Conservation (phyloP, 2,113 vertebrate species). For the Rhegmatorhina hoffmannsi region DNA sequence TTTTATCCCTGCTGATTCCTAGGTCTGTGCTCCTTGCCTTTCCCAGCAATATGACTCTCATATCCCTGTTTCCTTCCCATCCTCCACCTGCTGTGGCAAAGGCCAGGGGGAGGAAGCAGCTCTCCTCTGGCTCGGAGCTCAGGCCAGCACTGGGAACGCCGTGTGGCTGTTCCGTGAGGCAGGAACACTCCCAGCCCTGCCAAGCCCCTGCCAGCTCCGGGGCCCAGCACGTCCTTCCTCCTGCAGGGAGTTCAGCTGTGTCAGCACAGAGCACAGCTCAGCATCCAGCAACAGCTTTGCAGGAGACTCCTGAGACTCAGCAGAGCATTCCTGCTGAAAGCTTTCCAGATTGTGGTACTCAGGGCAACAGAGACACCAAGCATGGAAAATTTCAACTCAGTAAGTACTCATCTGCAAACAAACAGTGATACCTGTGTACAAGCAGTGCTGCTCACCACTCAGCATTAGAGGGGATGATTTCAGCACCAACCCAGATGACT, state of each 20-base stretch:
- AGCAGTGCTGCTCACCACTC: not conserved
- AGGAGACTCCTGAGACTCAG: not conserved
- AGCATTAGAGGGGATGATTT: not conserved
- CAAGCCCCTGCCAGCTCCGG: not conserved
- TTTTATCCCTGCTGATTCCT: not conserved
- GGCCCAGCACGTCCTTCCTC: not conserved
- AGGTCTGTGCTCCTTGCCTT: not conserved
- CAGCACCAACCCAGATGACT: not conserved
- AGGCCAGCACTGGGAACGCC: not conserved
- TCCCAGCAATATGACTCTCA: not conserved
- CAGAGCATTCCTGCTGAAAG: not conserved
- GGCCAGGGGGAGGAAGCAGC: not conserved
- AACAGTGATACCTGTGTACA: rapidly evolving
- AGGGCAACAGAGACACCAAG: not conserved
- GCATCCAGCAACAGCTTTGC: not conserved
- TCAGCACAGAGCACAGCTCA: rapidly evolving
- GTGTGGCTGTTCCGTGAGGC: not conserved
- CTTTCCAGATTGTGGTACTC: not conserved
- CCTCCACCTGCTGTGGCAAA: not conserved
- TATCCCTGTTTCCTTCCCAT: not conserved
- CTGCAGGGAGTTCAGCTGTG: not conserved
- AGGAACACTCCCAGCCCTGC: not conserved
- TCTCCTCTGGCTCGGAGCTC: not conserved
- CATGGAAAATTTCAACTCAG: not conserved
- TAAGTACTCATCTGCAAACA: not conserved